Base-by-base conservation (phyloP, 2,888 invertebrate genomes). In the Listrodromus nycthemerus region DNA sequence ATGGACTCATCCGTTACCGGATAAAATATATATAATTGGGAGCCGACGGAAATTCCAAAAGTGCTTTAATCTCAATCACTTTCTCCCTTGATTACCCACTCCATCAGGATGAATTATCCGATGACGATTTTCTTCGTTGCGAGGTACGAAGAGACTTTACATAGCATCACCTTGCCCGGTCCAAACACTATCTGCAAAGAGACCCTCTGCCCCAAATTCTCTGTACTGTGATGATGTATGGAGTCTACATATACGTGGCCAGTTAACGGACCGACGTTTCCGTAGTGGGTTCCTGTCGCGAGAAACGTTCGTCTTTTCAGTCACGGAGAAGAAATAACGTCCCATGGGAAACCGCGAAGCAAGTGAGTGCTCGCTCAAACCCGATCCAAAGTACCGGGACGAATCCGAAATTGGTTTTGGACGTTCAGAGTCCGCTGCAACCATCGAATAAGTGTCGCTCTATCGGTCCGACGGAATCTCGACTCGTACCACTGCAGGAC, bases 401-500 rank as follows among this genome's bases (percentile, higher is more conserved):
- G 66, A 83, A 83, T 80, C 55, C 37, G 67, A 80, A 83, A 80
- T 80, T 83, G 80, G 71, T 75, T 77, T 74, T 76, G 55, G 77
- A 69, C 66, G 63, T 27, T 27, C 52, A 58, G 30, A 67, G 69
- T 63, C 65, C 41, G 45, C 48, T 65, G 50, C 37, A 21, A 27
- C 33, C 73, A 55, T 76, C 71, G 69, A 80, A 80, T 80, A 77
- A 80, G 73, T 74, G 83, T 83, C 77, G 63, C 58, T 73, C 55
- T 69, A 69, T 77, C 83, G 19, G 80, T n/a, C 80, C 73, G 83
- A 41, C 73, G 73, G 63, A 83, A 83, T 74, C 83, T 83, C 77
- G 83, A 80, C 73, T 83, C 77, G 76, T 77, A 83, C 80, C 48
- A 80, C 80, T 83, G 13, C 61, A 33, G 13, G 41, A 74, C 48